Percentiles rank a stretch among this genome's conserved stretches.
phyloP scores from a whole-genome alignment of 2,888 invertebrate genomes.

The Limnephilus auricula region DNA sequence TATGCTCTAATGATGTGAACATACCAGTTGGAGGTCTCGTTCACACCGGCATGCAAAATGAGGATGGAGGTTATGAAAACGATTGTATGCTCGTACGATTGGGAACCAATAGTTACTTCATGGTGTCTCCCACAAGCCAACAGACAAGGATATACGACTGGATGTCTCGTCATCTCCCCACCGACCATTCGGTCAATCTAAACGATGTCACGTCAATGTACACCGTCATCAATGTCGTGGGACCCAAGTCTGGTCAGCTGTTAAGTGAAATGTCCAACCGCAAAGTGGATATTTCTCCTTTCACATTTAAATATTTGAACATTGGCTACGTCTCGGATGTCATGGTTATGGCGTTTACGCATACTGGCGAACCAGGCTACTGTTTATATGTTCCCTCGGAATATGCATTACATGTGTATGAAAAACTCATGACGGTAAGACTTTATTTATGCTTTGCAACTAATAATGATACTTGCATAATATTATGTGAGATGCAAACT shows the following conservation, averaged over 20 bases:
- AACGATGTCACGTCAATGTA: conserved; percentile 86
- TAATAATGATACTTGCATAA: not conserved
- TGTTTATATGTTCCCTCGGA: conserved; percentile 84
- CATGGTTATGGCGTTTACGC: conserved; percentile 84
- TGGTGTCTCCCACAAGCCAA: conserved; percentile 88
- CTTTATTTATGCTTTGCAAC: not conserved
- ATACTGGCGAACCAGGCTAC: conserved; percentile 85
- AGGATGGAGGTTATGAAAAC: conserved; percentile 84
- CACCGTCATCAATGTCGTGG: conserved; percentile 84
- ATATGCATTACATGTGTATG: conserved; percentile 86
- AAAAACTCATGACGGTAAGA: conserved; percentile 79
- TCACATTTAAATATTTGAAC: conserved; percentile 83
- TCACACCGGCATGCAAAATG: conserved; percentile 85
- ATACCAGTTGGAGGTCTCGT: conserved; percentile 81
- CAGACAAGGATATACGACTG: conserved; percentile 85
- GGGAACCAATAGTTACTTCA: conserved; percentile 82
- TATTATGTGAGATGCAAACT: not conserved
- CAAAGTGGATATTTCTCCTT: conserved; percentile 79
- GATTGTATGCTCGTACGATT: conserved; percentile 84
- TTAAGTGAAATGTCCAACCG: conserved; percentile 82
- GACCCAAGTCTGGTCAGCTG: conserved; percentile 82
- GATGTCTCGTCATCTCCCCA: conserved; percentile 81
- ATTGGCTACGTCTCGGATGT: conserved; percentile 84
- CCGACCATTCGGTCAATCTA: conserved; percentile 79
- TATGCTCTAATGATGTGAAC: conserved; percentile 83